phyloP scores from a whole-genome alignment of 2,797 vertebrate species.

The Siniperca scherzeri region DNA sequence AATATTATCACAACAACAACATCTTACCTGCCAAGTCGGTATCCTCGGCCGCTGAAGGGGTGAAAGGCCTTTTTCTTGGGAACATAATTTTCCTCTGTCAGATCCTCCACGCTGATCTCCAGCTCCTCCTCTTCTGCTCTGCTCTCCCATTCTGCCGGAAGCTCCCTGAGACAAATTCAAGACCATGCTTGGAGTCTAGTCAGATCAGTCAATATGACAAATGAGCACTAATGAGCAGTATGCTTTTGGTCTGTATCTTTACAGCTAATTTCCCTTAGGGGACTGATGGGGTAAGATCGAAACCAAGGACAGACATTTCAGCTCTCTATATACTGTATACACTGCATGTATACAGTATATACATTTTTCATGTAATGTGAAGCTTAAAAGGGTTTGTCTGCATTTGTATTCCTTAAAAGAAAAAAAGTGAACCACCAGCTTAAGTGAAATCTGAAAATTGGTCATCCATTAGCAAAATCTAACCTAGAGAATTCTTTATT shows the following conservation, averaged over 20 bases:
- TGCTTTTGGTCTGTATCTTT: slow-evolving; percentile 20
- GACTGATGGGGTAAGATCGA: slow-evolving; percentile 12
- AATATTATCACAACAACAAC: background rate
- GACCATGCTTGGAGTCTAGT: slow-evolving; percentile 25
- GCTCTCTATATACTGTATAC: background rate
- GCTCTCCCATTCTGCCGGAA: slow-evolving; percentile 91
- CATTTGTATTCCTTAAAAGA: background rate
- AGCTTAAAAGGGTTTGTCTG: background rate
- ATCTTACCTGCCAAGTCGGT: slow-evolving; percentile 93
- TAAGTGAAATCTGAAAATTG: background rate
- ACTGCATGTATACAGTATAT: background rate
- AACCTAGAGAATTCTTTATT: background rate
- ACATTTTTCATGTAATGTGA: background rate
- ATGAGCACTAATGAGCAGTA: slow-evolving; percentile 40
- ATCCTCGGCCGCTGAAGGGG: slow-evolving; percentile 93
- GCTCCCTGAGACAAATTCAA: slow-evolving; percentile 86
- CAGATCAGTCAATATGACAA: slow-evolving; percentile 56
- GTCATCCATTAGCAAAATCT: background rate
- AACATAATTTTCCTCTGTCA: slow-evolving; percentile 91
- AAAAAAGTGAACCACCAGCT: background rate
- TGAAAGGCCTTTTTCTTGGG: slow-evolving; percentile 90
- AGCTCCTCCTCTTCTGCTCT: slow-evolving; percentile 93
- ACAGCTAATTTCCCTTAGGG: slow-evolving; percentile 15
- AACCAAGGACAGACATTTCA: background rate
- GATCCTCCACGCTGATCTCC: slow-evolving; percentile 94